These are phyloP conservation scores for Drosophila persimilis DNA, from an alignment of 1,140 invertebrate genomes.

Conservation along the genomic window DNA sequence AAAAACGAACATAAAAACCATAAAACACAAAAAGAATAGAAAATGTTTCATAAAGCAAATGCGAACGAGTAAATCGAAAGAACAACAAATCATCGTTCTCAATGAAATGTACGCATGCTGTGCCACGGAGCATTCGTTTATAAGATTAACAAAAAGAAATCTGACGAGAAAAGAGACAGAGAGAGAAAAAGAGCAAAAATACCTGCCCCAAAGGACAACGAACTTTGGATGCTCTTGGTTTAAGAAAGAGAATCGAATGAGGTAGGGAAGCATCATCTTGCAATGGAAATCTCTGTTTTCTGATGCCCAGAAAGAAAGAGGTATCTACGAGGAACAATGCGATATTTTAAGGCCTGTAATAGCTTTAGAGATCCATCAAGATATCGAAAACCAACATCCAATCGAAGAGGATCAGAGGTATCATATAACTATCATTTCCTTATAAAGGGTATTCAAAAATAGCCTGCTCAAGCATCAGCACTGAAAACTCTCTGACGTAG, in stretches of 20 bases:
- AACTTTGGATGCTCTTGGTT: slow-evolving; percentile 29
- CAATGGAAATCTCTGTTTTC: too few relatives aligned
- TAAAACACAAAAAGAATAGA: slow-evolving; percentile 37
- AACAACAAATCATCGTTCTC: slow-evolving; percentile 79
- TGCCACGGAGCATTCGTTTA: slow-evolving; percentile 53
- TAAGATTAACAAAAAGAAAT: slow-evolving; percentile 58
- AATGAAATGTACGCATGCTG: slow-evolving; percentile 70
- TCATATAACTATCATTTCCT: too few relatives aligned
- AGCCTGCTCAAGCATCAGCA: slow-evolving; percentile 1
- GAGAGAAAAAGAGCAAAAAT: background rate
- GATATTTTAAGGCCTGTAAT: too few relatives aligned
- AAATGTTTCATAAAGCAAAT: slow-evolving; percentile 73
- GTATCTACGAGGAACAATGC: too few relatives aligned
- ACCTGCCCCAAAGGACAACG: slow-evolving; percentile 17
- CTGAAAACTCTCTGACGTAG: slow-evolving; percentile 31
- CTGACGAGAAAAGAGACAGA: slow-evolving; percentile 1
- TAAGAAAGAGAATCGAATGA: background rate
- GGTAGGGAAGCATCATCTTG: too few relatives aligned
- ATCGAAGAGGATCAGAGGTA: too few relatives aligned
- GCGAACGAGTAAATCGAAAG: slow-evolving; percentile 59
- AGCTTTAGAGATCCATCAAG: background rate
- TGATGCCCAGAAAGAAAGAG: too few relatives aligned
- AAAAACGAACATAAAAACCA: slow-evolving; percentile 19
- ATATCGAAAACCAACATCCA: background rate
- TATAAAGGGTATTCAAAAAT: slow-evolving; percentile 6